These are phyloP conservation scores for Anastrepha ludens DNA, from an alignment of 1,140 invertebrate species.

Conservation along the genomic window DNA sequence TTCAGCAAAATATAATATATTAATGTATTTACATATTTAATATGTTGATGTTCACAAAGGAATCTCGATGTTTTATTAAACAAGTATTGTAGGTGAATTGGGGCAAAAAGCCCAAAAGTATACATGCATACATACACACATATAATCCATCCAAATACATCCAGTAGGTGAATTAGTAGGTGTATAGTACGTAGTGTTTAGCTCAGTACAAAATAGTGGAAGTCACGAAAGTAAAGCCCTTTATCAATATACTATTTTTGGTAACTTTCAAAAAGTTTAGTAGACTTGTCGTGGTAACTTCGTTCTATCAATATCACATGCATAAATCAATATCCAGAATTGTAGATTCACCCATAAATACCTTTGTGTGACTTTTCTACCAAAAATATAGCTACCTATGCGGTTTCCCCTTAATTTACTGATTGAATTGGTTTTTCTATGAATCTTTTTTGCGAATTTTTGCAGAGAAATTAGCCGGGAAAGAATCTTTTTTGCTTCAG, in stretches of 20 bases:
- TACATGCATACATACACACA: neutral
- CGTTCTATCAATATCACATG: neutral
- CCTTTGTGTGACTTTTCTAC: neutral
- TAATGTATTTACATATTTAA: neutral
- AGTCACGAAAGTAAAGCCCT: neutral
- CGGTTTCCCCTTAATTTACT: no score
- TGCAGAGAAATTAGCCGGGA: no score
- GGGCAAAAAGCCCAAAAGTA: neutral
- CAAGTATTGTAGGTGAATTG: slow-evolving; percentile 12
- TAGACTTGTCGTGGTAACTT: no score
- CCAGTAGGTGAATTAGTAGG: slow-evolving; percentile 4
- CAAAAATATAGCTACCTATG: no score
- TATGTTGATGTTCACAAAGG: slow-evolving; percentile 27
- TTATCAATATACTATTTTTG: neutral
- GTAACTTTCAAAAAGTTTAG: no score
- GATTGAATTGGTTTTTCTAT: no score
- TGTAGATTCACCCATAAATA: neutral
- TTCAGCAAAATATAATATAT: no score
- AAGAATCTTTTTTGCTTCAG: no score
- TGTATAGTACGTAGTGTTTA: slow-evolving; percentile 10
- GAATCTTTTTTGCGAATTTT: no score
- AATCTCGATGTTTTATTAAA: slow-evolving; percentile 39
- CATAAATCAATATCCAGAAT: neutral
- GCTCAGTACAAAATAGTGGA: neutral
- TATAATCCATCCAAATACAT: neutral